Evolutionary conservation across 2,113 vertebrate genomes (phyloP).

Genomic region (Sturnira hondurensis): DNA sequence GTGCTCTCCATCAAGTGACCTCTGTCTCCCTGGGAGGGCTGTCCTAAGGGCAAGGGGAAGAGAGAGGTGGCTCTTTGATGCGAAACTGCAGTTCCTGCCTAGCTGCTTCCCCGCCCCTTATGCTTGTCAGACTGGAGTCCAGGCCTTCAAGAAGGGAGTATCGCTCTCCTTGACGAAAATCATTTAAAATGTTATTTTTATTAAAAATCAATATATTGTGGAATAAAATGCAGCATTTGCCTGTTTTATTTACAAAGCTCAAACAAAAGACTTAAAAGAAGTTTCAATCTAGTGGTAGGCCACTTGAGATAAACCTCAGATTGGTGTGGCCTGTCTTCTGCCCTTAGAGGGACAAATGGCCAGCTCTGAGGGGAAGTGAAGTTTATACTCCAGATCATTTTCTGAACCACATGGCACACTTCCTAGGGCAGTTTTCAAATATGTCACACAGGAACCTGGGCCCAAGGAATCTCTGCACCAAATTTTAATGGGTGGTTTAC

Average conservation of each 20-base stretch:
- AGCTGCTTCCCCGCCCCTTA: neutral
- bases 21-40: neutral
- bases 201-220: neutral
- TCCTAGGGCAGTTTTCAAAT: neutral
- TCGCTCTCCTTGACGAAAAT: neutral
- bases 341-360: rapidly evolving
- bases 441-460: neutral
- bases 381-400: neutral
- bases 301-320: neutral
- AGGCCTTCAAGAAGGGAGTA: neutral
- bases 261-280: neutral
- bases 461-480: neutral
- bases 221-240: neutral
- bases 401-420: neutral
- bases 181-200: neutral
- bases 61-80: rapidly evolving
- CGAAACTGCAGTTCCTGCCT: neutral
- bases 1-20: neutral
- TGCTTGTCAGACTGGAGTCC: neutral
- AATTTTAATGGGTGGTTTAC: neutral
- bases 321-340: neutral
- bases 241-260: neutral
- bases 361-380: neutral
- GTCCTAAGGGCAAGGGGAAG: too few relatives aligned
- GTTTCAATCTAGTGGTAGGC: neutral